Evolutionary conservation across 1,140 invertebrate genomes (phyloP).

Genomic region (Drosophila nasuta): DNA sequence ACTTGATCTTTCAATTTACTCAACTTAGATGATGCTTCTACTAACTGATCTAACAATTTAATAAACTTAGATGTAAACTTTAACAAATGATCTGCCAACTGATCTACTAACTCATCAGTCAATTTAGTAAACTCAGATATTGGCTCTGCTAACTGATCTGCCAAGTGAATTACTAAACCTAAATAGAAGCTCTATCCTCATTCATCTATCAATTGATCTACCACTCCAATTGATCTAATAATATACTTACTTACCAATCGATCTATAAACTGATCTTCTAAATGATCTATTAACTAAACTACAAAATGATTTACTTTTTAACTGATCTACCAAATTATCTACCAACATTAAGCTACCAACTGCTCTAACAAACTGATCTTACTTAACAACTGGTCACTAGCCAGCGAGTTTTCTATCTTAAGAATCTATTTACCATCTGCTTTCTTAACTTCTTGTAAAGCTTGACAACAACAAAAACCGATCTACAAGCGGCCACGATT

Average conservation of each 20-base stretch:
- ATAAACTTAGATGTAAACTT: too few species aligned
- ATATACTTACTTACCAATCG: not conserved
- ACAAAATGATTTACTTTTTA: not conserved
- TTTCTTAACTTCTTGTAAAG: not conserved
- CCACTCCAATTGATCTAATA: too few species aligned
- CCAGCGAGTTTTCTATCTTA: not conserved
- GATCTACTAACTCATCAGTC: not conserved
- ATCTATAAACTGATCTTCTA: not conserved
- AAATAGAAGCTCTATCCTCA: too few species aligned
- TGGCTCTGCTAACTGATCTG: too few species aligned
- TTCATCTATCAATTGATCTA: not conserved
- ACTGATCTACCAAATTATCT: not conserved
- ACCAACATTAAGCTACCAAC: not conserved
- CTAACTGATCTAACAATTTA: too few species aligned
- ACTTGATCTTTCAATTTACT: too few species aligned
- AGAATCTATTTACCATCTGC: not conserved
- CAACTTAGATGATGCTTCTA: too few species aligned
- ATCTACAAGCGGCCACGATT: too few species aligned
- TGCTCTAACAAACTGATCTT: not conserved
- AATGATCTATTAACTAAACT: not conserved
- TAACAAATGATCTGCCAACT: not conserved
- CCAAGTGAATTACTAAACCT: too few species aligned
- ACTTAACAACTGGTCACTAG: not conserved
- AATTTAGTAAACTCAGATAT: too few species aligned
- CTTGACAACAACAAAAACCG: too few species aligned